These are phyloP conservation scores for Rhineura floridana DNA, from an alignment of 2,113 vertebrate species.

Conservation along the genomic window DNA sequence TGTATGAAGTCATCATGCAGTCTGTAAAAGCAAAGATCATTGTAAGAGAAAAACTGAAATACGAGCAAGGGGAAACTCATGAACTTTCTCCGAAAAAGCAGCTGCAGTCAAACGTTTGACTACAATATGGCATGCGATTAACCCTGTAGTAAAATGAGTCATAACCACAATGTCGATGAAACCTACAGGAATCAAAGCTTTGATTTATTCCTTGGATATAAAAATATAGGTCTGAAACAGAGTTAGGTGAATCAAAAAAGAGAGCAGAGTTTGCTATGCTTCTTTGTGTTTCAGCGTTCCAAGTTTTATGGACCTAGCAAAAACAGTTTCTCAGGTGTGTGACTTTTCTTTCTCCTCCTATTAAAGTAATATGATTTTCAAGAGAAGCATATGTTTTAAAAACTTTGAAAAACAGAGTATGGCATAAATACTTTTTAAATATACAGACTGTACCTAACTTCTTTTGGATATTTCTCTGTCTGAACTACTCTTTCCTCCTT, in stretches of 20 bases:
- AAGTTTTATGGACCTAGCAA: not conserved
- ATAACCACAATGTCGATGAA: slow-evolving; percentile 18
- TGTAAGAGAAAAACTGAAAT: slow-evolving; percentile 56
- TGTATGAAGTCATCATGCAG: slow-evolving; percentile 39
- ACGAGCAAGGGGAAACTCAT: slow-evolving; percentile 52
- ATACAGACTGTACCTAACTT: slow-evolving; percentile 7
- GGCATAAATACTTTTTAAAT: not conserved
- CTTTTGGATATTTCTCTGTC: slow-evolving; percentile 2
- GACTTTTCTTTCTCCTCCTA: not conserved
- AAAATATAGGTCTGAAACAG: not conserved
- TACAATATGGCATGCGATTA: not conserved
- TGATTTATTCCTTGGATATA: not conserved
- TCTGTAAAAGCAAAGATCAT: slow-evolving; percentile 63
- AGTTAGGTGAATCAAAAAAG: not conserved
- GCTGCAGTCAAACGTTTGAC: slow-evolving; percentile 20
- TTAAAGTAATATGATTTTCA: slow-evolving; percentile 12
- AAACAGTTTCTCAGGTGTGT: slow-evolving; percentile 11
- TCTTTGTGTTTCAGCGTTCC: not conserved
- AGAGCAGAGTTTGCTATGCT: not conserved
- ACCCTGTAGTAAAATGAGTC: slow-evolving; percentile 29
- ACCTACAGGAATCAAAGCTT: slow-evolving; percentile 8
- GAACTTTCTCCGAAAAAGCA: slow-evolving; percentile 46
- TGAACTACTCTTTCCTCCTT: not conserved
- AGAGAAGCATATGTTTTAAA: slow-evolving; percentile 15
- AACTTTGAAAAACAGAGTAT: slow-evolving; percentile 1